These are phyloP conservation scores for Cydia pomonella DNA, from an alignment of 1,140 invertebrate genomes.

Conservation along the genomic window DNA sequence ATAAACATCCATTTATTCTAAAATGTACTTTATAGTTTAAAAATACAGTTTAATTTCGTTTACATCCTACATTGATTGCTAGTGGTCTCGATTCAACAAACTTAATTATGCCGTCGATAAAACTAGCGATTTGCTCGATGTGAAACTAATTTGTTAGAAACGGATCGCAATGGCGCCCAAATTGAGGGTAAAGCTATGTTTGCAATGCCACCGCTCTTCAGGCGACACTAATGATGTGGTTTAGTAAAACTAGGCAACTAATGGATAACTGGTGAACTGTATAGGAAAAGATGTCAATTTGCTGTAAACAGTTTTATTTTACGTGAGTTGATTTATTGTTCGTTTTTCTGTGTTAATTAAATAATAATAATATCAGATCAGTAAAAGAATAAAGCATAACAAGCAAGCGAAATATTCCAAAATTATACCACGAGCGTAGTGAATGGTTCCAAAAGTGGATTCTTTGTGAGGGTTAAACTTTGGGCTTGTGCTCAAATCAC, in stretches of 20 bases:
- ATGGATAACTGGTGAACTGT: slow-evolving; percentile 9
- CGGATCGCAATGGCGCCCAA: neutral
- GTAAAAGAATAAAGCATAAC: no score
- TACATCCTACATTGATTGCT: neutral
- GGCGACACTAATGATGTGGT: slow-evolving; percentile 21
- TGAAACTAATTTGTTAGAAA: neutral
- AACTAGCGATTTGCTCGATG: neutral
- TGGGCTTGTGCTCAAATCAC: no score
- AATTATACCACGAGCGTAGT: no score
- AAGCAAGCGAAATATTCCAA: no score
- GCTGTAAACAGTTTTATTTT: neutral
- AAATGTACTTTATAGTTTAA: neutral
- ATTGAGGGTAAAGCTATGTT: neutral
- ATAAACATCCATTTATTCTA: neutral
- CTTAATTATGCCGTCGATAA: neutral
- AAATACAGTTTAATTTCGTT: slow-evolving; percentile 4
- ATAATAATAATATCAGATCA: no score
- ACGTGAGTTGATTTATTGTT: no score
- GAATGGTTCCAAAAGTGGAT: no score
- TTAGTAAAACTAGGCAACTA: slow-evolving; percentile 13
- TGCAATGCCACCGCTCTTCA: slow-evolving; percentile 1
- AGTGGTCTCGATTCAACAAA: neutral
- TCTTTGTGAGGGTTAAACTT: no score
- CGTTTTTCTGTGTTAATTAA: no score
- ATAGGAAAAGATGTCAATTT: neutral